Percentiles rank a stretch among this genome's conserved stretches.
Evolutionary conservation across 2,113 vertebrate species (phyloP).

Genomic region (Archilochus colubris): DNA sequence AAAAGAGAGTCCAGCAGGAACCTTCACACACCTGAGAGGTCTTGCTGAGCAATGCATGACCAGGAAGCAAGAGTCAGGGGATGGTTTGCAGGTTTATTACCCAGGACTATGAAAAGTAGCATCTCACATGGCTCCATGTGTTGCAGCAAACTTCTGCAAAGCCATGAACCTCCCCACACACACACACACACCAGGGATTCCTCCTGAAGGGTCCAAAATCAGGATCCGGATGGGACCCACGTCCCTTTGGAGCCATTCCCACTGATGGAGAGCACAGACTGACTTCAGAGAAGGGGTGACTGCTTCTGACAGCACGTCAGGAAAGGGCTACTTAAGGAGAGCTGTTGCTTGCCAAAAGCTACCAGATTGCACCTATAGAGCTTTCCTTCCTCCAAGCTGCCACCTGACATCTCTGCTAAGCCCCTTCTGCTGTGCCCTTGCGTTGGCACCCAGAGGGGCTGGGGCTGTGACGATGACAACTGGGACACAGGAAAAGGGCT

Average conservation of each 20-base stretch:
- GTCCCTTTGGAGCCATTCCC: rapidly evolving
- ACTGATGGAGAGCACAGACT: neutral
- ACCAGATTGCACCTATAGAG: neutral
- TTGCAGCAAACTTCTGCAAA: neutral
- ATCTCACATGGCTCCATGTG: rapidly evolving
- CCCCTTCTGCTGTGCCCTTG: neutral
- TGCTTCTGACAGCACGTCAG: neutral
- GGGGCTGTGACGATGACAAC: neutral
- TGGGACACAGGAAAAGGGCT: neutral
- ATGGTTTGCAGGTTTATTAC: neutral
- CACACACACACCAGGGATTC: neutral
- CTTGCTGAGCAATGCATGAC: rapidly evolving
- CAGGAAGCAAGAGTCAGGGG: rapidly evolving
- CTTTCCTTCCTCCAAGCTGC: neutral
- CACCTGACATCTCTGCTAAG: neutral
- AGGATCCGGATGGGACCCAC: rapidly evolving
- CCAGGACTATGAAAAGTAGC: neutral
- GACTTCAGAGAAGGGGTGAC: neutral
- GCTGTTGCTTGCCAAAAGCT: neutral
- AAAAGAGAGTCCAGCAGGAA: neutral
- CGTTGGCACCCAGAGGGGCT: neutral
- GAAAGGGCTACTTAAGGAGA: neutral
- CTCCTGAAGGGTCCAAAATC: neutral
- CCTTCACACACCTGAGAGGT: rapidly evolving
- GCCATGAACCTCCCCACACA: neutral